Percentiles rank a stretch among this genome's conserved stretches.
Evolutionary conservation across 2,888 invertebrate genomes (phyloP).

Genomic region (Margaritifera margaritifera): DNA sequence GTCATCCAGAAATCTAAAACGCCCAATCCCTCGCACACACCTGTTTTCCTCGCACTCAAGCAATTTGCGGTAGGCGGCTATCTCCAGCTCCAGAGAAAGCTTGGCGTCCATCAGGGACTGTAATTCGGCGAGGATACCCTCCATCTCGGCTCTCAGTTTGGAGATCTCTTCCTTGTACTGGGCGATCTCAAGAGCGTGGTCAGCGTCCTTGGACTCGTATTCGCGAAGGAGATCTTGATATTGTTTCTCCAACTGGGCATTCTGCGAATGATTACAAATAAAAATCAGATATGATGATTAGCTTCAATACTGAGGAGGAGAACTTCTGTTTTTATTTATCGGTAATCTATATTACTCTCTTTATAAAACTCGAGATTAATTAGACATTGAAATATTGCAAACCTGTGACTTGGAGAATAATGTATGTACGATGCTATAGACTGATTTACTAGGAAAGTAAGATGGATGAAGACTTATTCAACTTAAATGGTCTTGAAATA

Average conservation of each 20-base stretch:
- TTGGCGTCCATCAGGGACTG: constrained; percentile 75
- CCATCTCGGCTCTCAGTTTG: constrained; percentile 69
- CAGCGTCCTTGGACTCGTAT: constrained; percentile 74
- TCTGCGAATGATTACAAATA: constrained; percentile 57
- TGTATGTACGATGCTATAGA: too few species aligned
- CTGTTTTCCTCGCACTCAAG: constrained; percentile 76
- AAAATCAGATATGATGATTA: too few species aligned
- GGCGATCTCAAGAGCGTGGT: constrained; percentile 72
- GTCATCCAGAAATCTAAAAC: not conserved
- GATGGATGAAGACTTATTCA: too few species aligned
- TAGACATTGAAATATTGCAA: too few species aligned
- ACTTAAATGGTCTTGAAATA: too few species aligned
- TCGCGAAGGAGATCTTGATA: constrained; percentile 74
- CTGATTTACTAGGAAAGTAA: too few species aligned
- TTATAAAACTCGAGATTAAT: too few species aligned
- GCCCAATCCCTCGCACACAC: constrained; percentile 44
- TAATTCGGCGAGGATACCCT: constrained; percentile 71
- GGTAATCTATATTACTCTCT: too few species aligned
- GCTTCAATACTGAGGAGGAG: too few species aligned
- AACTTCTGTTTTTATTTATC: not conserved
- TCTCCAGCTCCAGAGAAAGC: constrained; percentile 76
- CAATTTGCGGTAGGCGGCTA: constrained; percentile 76
- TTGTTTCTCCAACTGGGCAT: constrained; percentile 74
- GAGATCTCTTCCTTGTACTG: constrained; percentile 68
- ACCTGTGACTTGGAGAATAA: too few species aligned